Percentiles rank a stretch among this genome's conserved stretches.
Conservation (phyloP, 2,113 vertebrate genomes). For the Semicossyphus pulcher region DNA sequence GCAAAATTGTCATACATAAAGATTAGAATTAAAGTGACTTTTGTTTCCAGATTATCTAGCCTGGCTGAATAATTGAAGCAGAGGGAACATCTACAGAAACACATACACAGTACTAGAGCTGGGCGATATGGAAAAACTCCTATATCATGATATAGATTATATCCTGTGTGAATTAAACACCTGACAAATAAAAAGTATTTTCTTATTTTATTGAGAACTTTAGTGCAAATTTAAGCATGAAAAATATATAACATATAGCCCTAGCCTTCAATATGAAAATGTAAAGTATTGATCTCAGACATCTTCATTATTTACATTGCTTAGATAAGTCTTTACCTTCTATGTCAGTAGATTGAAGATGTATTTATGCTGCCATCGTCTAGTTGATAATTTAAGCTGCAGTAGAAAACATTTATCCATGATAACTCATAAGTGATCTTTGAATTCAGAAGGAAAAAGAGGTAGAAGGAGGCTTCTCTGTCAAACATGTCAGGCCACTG, state of each 20-base stretch:
- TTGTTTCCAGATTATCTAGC: constrained; percentile 4
- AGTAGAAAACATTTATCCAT: constrained; percentile 5
- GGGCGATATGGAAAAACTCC: too few relatives aligned
- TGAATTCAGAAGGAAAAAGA: constrained; percentile 30
- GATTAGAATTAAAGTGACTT: constrained; percentile 4
- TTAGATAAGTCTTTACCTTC: too few relatives aligned
- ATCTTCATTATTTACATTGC: too few relatives aligned
- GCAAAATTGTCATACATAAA: constrained; percentile 8
- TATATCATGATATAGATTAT: too few relatives aligned
- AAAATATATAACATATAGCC: too few relatives aligned
- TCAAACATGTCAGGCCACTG: constrained; percentile 55
- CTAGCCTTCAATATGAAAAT: too few relatives aligned
- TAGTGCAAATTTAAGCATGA: too few relatives aligned
- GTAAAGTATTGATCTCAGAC: too few relatives aligned
- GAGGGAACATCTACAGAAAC: neutral
- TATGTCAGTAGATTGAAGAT: constrained; percentile 14
- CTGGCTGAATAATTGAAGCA: constrained; percentile 35
- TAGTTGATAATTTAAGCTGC: constrained; percentile 19
- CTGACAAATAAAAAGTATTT: too few relatives aligned
- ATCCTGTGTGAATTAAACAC: too few relatives aligned
- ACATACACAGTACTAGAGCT: neutral
- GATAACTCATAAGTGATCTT: constrained; percentile 44
- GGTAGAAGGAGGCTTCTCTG: constrained; percentile 25
- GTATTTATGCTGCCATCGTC: neutral
- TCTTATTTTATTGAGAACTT: too few relatives aligned